A percentile compares a stretch with the other conserved stretches of the same genome.
Evolutionary conservation across 2,888 invertebrate species (phyloP).

Genomic region (Meganola albula): DNA sequence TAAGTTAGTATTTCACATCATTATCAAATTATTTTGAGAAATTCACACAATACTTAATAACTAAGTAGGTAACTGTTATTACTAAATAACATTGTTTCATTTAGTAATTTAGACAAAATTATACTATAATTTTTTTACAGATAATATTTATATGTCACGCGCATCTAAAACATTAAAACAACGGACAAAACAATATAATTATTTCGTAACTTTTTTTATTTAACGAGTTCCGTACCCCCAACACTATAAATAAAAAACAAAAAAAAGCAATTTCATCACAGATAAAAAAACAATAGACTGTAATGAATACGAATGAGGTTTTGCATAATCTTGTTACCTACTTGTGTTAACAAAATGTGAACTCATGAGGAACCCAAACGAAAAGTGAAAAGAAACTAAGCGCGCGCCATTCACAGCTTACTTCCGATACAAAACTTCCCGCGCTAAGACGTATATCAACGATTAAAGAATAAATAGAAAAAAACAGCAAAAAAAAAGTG

Average conservation of each 20-base stretch:
- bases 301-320: constrained; percentile 2
- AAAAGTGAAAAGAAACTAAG: constrained; percentile 66
- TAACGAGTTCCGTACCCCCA: no score
- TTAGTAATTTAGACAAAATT: no score
- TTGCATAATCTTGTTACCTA: constrained; percentile 4
- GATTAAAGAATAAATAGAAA: constrained; percentile 21
- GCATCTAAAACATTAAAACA: constrained; percentile 22
- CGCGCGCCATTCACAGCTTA: constrained; percentile 40
- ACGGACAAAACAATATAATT: no score
- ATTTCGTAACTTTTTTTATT: no score
- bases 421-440: constrained; percentile 60
- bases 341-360: constrained; percentile 29
- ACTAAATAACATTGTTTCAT: no score
- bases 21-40: no score
- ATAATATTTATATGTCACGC: constrained; percentile 32
- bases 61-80: no score
- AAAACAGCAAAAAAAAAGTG: constrained; percentile 22
- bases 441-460: constrained; percentile 50
- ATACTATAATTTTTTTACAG: no score
- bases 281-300: constrained; percentile 7
- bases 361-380: constrained; percentile 25
- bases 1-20: no score
- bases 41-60: no score
- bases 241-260: constrained; percentile 3
- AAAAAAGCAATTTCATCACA: constrained; percentile 18